Conservation (phyloP, 2,888 invertebrate species). For the Pherbina coryleti region DNA sequence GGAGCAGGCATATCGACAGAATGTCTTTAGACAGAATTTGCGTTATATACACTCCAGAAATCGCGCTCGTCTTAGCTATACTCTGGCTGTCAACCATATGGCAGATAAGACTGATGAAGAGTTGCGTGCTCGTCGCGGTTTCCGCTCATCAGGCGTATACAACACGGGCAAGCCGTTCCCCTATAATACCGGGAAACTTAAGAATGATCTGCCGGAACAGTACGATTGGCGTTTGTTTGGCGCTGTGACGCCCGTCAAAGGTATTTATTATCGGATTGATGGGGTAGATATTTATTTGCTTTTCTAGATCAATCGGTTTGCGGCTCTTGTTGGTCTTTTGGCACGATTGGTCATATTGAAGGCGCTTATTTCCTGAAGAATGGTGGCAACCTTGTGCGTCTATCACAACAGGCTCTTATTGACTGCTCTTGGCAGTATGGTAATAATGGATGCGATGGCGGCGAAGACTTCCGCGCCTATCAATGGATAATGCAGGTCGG, state of each 20-base stretch:
- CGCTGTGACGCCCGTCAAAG: conserved; percentile 94
- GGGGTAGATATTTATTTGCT: no score
- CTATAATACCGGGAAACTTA: conserved; percentile 73
- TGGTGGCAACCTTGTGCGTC: conserved; percentile 81
- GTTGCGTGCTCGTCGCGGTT: conserved; percentile 80
- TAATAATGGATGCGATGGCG: conserved; percentile 97
- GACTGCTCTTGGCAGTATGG: conserved; percentile 98
- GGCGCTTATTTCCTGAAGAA: conserved; percentile 90
- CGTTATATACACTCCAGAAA: conserved; percentile 86
- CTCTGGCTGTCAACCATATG: conserved; percentile 86
- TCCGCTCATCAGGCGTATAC: conserved; percentile 74
- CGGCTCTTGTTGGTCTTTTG: conserved; percentile 98
- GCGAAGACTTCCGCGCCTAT: conserved; percentile 95
- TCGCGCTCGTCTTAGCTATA: conserved; percentile 80
- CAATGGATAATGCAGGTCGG: conserved; percentile 92
- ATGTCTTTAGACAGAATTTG: conserved; percentile 88
- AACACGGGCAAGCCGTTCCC: conserved; percentile 86
- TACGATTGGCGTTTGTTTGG: conserved; percentile 93
- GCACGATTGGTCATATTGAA: conserved; percentile 92
- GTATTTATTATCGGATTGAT: no score
- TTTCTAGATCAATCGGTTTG: conserved; percentile 92
- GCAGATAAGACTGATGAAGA: conserved; percentile 86
- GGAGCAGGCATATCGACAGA: conserved; percentile 80
- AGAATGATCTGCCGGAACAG: conserved; percentile 77
- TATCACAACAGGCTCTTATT: conserved; percentile 94